phyloP scores from a whole-genome alignment of 2,113 vertebrate species.

The Porphyrio hochstetteri region DNA sequence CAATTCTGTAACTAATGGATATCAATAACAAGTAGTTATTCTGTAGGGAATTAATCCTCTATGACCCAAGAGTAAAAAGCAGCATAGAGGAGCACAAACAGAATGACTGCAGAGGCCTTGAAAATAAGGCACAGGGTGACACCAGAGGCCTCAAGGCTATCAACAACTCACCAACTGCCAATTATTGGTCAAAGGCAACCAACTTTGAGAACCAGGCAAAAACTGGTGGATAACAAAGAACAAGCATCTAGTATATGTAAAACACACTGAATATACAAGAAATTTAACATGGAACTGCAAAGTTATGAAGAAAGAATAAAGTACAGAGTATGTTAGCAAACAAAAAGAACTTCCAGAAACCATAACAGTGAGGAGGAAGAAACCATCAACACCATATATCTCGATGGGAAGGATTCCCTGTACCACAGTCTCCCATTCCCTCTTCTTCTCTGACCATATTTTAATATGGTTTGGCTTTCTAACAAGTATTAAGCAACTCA shows the following conservation, averaged over 20 bases:
- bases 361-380: not conserved
- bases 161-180: not conserved
- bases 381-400: not conserved
- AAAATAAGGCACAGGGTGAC: not conserved
- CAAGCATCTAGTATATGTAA: not conserved
- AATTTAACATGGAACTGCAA: not conserved
- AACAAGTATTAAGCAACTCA: not conserved
- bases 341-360: not conserved
- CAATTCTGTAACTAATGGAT: not conserved
- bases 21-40: not conserved
- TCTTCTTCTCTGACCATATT: not conserved
- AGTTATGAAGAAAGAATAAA: not conserved
- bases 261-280: accelerated
- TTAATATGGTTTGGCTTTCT: not conserved
- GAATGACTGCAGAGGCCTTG: not conserved
- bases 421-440: not conserved
- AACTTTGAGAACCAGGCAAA: not conserved
- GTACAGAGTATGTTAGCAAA: not conserved
- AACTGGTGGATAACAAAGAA: not conserved
- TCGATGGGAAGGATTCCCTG: not conserved
- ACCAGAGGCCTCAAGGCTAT: not conserved
- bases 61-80: not conserved
- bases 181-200: not conserved
- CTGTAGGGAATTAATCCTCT: not conserved
- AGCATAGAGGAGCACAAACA: not conserved